These are phyloP conservation scores for Rhabdophis nuchalis DNA, from an alignment of 2,797 vertebrate species.

Conservation along the genomic window DNA sequence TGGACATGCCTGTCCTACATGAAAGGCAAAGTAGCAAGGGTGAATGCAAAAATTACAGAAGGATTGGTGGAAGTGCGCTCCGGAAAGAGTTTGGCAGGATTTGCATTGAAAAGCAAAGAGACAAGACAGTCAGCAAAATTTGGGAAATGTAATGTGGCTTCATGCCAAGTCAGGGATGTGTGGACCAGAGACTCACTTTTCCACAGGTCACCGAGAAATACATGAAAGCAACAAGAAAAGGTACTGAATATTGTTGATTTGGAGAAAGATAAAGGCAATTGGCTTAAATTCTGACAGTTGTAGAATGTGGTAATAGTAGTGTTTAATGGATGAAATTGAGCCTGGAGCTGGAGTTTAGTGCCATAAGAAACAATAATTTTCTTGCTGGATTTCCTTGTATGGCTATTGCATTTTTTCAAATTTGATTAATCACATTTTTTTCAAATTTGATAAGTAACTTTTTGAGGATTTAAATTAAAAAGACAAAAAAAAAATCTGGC, in stretches of 20 bases:
- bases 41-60: background rate
- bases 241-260: background rate
- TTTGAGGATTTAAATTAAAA: background rate
- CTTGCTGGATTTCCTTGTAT: background rate
- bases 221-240: background rate
- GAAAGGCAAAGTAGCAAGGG: background rate
- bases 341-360: background rate
- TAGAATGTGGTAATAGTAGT: background rate
- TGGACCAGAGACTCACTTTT: background rate
- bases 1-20: no score
- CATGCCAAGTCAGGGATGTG: background rate
- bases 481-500: background rate
- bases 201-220: background rate
- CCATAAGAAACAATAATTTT: background rate
- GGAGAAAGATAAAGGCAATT: background rate
- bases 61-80: background rate
- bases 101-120: background rate
- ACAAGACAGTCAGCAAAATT: background rate
- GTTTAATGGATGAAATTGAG: background rate
- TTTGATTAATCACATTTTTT: no score
- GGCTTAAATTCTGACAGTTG: background rate
- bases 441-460: background rate
- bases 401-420: background rate
- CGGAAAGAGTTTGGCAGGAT: background rate
- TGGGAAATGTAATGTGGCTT: background rate